Evolutionary conservation across 2,888 invertebrate genomes (phyloP).

Genomic region (Cephus runcator): DNA sequence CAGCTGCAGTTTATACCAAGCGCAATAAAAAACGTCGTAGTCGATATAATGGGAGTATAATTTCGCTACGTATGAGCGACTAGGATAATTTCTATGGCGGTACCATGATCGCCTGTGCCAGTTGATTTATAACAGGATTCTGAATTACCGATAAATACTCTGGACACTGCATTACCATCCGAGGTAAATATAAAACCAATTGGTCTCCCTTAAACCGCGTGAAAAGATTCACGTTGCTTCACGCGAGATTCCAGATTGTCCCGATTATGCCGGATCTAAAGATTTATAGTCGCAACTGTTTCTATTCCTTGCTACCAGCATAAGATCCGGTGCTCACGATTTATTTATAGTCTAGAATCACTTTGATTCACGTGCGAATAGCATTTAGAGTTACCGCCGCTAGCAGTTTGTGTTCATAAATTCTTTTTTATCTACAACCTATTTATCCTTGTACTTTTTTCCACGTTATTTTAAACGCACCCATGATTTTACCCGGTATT

Average conservation of each 20-base stretch:
- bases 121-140: constrained; percentile 49
- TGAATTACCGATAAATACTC: constrained; percentile 46
- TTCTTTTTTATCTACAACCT: neutral
- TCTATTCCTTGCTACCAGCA: neutral
- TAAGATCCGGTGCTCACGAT: constrained; percentile 35
- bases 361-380: constrained; percentile 15
- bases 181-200: constrained; percentile 13
- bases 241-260: constrained; percentile 46
- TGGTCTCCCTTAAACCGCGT: neutral
- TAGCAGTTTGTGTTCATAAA: neutral
- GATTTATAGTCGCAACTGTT: constrained; percentile 42
- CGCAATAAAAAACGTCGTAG: neutral
- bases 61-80: constrained; percentile 26
- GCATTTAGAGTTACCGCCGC: neutral
- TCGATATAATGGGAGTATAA: constrained; percentile 18
- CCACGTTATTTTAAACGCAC: neutral
- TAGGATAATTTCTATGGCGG: constrained; percentile 37
- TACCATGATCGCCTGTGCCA: neutral
- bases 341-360: constrained; percentile 52
- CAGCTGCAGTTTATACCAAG: neutral
- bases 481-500: neutral
- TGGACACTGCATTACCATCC: constrained; percentile 41
- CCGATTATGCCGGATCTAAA: constrained; percentile 49
- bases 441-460: neutral
- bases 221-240: constrained; percentile 34